Base-by-base conservation (phyloP, 2,797 vertebrate genomes). In the Euphonia xanthogaster region DNA sequence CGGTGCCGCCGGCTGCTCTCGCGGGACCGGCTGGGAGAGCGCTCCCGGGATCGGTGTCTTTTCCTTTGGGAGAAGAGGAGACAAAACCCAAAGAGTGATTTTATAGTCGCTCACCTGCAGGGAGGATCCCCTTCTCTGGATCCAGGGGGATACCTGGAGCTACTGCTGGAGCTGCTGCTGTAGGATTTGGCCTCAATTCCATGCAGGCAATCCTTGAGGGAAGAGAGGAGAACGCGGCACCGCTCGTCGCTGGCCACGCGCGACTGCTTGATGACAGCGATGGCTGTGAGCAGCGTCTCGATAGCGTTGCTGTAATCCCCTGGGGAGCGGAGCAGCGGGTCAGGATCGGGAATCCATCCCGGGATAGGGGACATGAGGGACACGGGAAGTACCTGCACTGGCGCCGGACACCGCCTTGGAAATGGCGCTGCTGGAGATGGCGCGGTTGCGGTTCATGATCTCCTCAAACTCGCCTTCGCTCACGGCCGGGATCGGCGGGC, bases 191-290 rank as follows among this genome's bases (percentile, higher is more conserved):
- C 98, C 79, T 98, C 98, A 11, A 98, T 98, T 90, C 98, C 98
- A 10, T 99, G 98, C 42, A 99, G 98, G 95, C 99, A 99, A 95
- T 99, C 99, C 96, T 99, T 99, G 67, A 99, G 98, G 48, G 99
- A 99, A 11, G 98, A 99, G 96, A 99, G 98, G 95, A 99, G 98
- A 77, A 99, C 98, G 61, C 98, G 98, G 97, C 99, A 99, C 25
- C 99, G 98, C 90, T 99, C 99, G 33, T 99, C 99, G 21, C 95
- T 97, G 61, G 98, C 99, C 17, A 99, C 99, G 30, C 98, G 98
- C 18, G 99, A 99, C 98, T 99, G 99, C 94, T 99, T 99, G 96
- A 99, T 99, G 89, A 99, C 98, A 1, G 99, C 99, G 39, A 99
- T 99, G 87, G 99, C 99, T 2, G 99, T 99, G 83, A 99, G 98